Evolutionary conservation across 1,140 invertebrate genomes (phyloP), one percentile per base, ranked within the genome.

Genomic region (Drosophila azteca): DNA sequence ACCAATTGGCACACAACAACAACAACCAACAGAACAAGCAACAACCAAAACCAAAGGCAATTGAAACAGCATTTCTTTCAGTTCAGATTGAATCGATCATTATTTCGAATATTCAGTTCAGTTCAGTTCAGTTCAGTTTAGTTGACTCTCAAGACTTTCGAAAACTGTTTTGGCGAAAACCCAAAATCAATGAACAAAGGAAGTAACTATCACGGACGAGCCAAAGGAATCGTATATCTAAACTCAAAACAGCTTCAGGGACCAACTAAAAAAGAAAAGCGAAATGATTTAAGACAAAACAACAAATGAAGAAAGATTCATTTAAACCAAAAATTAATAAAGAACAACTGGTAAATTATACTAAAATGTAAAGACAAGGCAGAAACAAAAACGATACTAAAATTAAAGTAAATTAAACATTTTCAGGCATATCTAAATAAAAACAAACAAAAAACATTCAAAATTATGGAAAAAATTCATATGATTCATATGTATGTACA

Each of bases 201-300:
- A 66, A 63, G 55, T 66, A 77, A 80, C 81, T 81, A 84, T 20
- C 51, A 69, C 50, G 51, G 68, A 60, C 65, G 61, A 75, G 62
- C 63, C 57, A 80, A 88, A 76, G 70, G 66, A 76, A 78, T 88
- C 79, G 62, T 74, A 79, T 70, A 83, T 79, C 76, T 79, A 75
- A 88, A 88, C 83, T 82, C 83, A 87, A 87, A 74, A 85, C 82
- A 87, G 83, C 83, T 88, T 88, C 83, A 88, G 83, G 83, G 83
- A 88, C 83, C 83, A 88, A 87, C 71, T 50, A 62, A 65, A 75
- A 68, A 46, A 82, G 64, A 82, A 83, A 79, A 60, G 66, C 66
- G 72, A 82, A 83, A 84, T 66, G 66, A 73, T 76, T 79, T 67
- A 71, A 73, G 13, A 39, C 35, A 39, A 39, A 26, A 26, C 24